Evolutionary conservation across 2,113 vertebrate genomes (phyloP), one percentile per base, ranked within the genome.

Genomic region (Otis tarda): DNA sequence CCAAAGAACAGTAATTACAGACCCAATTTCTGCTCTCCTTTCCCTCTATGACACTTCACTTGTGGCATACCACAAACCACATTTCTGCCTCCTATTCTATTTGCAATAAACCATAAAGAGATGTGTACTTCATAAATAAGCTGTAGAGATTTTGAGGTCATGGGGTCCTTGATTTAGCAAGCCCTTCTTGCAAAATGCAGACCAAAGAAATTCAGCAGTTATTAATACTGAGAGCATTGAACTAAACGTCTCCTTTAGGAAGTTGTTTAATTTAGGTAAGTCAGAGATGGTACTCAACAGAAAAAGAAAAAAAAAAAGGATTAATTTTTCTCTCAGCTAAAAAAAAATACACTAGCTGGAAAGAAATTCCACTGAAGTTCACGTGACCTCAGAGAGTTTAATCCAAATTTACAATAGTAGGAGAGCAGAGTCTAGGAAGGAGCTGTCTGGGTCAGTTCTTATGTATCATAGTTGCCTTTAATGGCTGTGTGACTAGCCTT

Each of bases 61-160:
- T 89, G 85, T 87, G 79, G 68, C 80, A 67, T 27, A 86, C 83
- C 68, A 83, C 71, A 90, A 67, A 92, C 83, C 52, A 74, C 52
- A 45, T 83, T 85, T 94, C 74, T 93, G 39, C 50, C 70, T 91
- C 39, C 16, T 23, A 59, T 55, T 86, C 55, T 77, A 12, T 70
- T 83, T 57, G 86, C 20, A 83, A 93, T 37, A 89, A 94, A 86
- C 35, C 67, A 90, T 57, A 88, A 89, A 88, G 78, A 47, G 20
- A 9, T 69, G 49, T 57, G 85, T 25, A 94, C 90, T 93, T 93
- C 47, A 35, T 39, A 59, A 50, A 67, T 23, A 70, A 78, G 37
- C 28, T 80, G 80, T 28, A 61, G 37, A 89, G 80, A 67, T 83
- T 61, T 81, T 61, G n/a, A 83, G 79, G 82, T 85, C 71, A 73